phyloP scores from a whole-genome alignment of 37 sponge, comb jelly and placozoan genomes.

The Amphimedon queenslandica region DNA sequence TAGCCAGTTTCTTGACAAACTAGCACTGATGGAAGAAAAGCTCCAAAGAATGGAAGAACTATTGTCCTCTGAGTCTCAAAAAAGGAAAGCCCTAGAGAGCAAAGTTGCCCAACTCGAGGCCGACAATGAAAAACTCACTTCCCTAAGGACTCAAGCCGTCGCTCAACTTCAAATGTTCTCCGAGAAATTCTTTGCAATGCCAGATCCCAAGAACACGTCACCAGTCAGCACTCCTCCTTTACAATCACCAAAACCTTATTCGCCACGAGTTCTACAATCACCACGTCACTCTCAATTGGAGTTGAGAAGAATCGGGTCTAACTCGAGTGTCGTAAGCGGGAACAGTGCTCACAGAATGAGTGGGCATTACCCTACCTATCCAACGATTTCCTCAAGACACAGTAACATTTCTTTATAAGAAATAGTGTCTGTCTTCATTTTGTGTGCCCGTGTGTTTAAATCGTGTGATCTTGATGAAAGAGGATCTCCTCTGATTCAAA shows the following conservation, averaged over 20 bases:
- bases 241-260: too few relatives aligned
- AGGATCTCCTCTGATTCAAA: too few relatives aligned
- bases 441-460: too few relatives aligned
- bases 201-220: constrained; percentile 10
- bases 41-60: constrained; percentile 47
- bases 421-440: too few relatives aligned
- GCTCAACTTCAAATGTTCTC: constrained; percentile 57
- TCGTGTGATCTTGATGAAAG: too few relatives aligned
- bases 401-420: not conserved
- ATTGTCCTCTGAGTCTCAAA: constrained; percentile 39
- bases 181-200: constrained; percentile 39
- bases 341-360: not conserved
- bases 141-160: constrained; percentile 20
- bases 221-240: not conserved
- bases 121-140: constrained; percentile 44
- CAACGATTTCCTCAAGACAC: not conserved
- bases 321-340: not conserved
- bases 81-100: constrained; percentile 50
- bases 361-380: too few relatives aligned
- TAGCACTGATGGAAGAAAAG: constrained; percentile 41
- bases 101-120: constrained; percentile 47
- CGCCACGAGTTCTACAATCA: not conserved
- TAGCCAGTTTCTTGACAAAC: not conserved
- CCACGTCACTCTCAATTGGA: constrained; percentile 1
- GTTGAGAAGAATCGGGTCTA: not conserved